Base-by-base conservation (phyloP, 2,113 vertebrate genomes). In the Panurus biarmicus region DNA sequence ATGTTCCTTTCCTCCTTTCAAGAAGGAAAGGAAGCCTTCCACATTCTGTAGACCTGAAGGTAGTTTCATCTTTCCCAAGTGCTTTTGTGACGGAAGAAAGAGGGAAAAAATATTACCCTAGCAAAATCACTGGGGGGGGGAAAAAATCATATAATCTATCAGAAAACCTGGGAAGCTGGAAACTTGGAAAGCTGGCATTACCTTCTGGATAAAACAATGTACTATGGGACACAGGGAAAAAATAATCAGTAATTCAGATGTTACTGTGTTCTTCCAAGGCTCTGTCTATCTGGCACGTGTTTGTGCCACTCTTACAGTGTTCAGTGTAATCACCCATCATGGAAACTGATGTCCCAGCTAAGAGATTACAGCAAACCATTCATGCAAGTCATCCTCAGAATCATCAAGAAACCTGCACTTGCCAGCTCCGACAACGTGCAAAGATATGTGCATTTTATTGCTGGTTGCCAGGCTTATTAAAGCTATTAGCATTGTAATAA, bases 51-150 rank as follows among this genome's bases (percentile, higher is more conserved):
- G n/a, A 64, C 24, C 7, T 62, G 23, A 77, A 54, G 12, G 45
- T 11, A 86, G 31, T 8, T 54, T 7, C 3, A 35, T 50, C 14
- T 45, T 77, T 8, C 23, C 19, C 0, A 0, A 69, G 31, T 48
- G 7, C 10, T 67, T 67, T n/a, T 71, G 44, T 36, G 29, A 61
- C 17, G 29, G 26, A 69, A 42, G 38, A 14, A 26, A 60, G 10
- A 56, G 4, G 9, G 9, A 29, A 60, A 64, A 60, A 20, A 23
- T 14, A 64, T 9, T 60, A 67, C 65, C n/a, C 12, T 13, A 21
- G 25, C 17, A 82, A 58, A 81, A 81, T 71, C n/a, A 47, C 14
- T 20, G 5, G 6, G 11, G 5, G 6, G 11, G 7, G 1, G 7
- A 0, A 25, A n/a, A 29, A 0, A 62, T 2, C 26, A 29, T 10